phyloP scores from a whole-genome alignment of 2,888 invertebrate species.

The Aphidius colemani region DNA sequence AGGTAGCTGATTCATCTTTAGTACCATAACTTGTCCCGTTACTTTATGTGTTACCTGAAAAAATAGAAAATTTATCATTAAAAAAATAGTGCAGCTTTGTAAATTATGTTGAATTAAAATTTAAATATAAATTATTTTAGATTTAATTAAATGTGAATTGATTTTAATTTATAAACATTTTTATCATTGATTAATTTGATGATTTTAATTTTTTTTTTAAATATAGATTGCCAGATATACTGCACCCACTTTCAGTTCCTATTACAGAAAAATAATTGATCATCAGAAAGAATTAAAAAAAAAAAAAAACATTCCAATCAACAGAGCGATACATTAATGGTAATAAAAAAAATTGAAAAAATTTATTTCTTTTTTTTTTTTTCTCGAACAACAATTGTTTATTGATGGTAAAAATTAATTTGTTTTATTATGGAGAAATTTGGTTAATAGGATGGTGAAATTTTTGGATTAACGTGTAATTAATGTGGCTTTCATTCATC shows the following conservation, averaged over 20 bases:
- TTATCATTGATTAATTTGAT: neutral
- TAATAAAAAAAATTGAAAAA: constrained; percentile 4
- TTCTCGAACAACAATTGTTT: neutral
- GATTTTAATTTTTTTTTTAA: constrained; percentile 10
- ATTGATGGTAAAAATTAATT: neutral
- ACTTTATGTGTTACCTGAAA: constrained; percentile 90
- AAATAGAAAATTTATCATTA: constrained; percentile 31
- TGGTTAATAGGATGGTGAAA: too few species aligned
- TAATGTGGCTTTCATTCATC: constrained; percentile 19
- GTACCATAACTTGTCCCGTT: constrained; percentile 93
- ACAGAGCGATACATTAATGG: constrained; percentile 16
- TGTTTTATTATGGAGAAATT: neutral
- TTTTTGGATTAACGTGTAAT: neutral
- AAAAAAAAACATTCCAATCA: constrained; percentile 23
- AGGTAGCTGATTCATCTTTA: constrained; percentile 93
- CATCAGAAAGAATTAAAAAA: constrained; percentile 10
- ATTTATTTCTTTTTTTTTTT: neutral
- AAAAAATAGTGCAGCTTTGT: neutral
- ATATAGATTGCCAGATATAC: constrained; percentile 9
- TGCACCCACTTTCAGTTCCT: constrained; percentile 31
- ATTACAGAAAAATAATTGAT: constrained; percentile 24
- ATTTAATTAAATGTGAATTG: too few species aligned
- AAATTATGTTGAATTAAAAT: neutral
- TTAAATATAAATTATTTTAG: neutral
- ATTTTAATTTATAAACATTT: neutral